Percentiles rank a stretch among this genome's conserved stretches.
Conservation (phyloP, 2,797 vertebrate genomes). For the Glyptemys insculpta region DNA sequence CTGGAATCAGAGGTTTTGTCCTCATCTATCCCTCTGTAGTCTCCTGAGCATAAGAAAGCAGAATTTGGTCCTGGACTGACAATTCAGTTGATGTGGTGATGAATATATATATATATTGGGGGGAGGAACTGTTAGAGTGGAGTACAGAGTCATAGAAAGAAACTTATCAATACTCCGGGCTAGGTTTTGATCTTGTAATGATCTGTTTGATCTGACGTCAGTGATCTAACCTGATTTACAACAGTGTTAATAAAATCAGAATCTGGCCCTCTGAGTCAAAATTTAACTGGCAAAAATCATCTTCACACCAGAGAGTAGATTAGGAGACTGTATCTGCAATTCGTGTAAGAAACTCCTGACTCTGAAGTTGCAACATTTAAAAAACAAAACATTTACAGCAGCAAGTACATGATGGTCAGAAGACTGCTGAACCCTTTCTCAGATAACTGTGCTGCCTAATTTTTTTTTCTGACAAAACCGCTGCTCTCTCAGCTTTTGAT, state of each 20-base stretch:
- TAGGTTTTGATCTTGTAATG: background rate
- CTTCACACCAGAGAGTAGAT: background rate
- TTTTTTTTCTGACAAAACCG: background rate
- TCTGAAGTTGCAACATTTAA: background rate
- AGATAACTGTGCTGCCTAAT: background rate
- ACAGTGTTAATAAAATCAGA: background rate
- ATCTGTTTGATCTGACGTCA: background rate
- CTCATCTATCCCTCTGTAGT: background rate
- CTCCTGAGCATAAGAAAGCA: background rate
- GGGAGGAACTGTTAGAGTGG: background rate
- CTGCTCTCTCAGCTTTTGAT: background rate
- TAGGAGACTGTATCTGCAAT: background rate
- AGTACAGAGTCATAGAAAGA: background rate
- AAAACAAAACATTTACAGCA: background rate
- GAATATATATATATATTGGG: too few relatives aligned
- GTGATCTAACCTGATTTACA: background rate
- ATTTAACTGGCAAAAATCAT: background rate
- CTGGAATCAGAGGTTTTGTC: background rate
- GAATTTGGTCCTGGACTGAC: background rate
- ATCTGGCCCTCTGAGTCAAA: background rate
- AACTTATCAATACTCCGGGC: background rate
- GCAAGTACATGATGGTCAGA: fast-evolving
- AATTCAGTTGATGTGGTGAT: background rate
- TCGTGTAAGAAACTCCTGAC: background rate
- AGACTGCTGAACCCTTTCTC: background rate